phyloP scores from a whole-genome alignment of 2,888 invertebrate genomes.

The Tholera decimalis region DNA sequence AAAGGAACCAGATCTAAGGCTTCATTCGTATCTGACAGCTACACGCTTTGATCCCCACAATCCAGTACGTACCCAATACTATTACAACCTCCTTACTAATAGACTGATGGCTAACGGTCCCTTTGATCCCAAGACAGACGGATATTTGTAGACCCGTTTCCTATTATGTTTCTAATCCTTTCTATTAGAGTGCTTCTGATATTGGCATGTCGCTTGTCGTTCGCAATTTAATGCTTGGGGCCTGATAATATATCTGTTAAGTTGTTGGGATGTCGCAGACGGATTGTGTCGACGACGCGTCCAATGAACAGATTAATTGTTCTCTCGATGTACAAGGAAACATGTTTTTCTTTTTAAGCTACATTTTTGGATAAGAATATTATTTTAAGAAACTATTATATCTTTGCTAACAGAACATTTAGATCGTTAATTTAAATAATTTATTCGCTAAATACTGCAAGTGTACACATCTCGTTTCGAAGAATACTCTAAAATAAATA shows the following conservation, averaged over 20 bases:
- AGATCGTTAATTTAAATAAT: not conserved
- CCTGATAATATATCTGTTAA: slow-evolving; percentile 32
- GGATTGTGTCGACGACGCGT: slow-evolving; percentile 28
- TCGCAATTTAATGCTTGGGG: slow-evolving; percentile 37
- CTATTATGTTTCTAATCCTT: slow-evolving; percentile 74
- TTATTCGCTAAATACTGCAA: not conserved
- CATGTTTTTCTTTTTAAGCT: not conserved
- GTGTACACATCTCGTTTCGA: not conserved
- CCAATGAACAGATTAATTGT: slow-evolving; percentile 39
- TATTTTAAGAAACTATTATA: no score
- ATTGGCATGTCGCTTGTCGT: slow-evolving; percentile 51
- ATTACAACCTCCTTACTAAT: slow-evolving; percentile 70
- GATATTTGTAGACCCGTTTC: slow-evolving; percentile 68
- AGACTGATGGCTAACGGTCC: slow-evolving; percentile 70
- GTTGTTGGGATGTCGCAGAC: slow-evolving; percentile 14
- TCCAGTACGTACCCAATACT: slow-evolving; percentile 72
- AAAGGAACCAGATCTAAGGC: slow-evolving; percentile 49
- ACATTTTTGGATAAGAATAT: not conserved
- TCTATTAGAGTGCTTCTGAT: slow-evolving; percentile 65
- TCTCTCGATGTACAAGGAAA: not conserved
- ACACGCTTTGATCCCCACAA: slow-evolving; percentile 71
- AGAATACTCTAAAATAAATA: slow-evolving; percentile 2
- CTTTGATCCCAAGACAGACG: slow-evolving; percentile 74
- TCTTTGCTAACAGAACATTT: not conserved
- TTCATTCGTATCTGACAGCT: slow-evolving; percentile 57